phyloP scores from a whole-genome alignment of 2,888 invertebrate genomes.

The Acholoe squamosa region DNA sequence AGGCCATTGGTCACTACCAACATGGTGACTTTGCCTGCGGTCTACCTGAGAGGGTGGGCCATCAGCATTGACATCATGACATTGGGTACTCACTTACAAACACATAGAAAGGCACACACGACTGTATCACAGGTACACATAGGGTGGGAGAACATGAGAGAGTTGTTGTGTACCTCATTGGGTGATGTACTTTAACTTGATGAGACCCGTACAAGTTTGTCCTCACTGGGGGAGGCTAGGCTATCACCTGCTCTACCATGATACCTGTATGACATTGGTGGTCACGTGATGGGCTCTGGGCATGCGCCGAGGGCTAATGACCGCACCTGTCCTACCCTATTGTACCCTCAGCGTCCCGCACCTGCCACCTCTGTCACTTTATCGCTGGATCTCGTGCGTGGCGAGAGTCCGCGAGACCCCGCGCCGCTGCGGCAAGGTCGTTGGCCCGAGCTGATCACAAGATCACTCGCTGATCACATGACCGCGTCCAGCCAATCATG shows the following conservation, averaged over 20 bases:
- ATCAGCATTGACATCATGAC: not conserved
- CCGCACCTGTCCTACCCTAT: constrained; percentile 52
- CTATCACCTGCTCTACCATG: constrained; percentile 7
- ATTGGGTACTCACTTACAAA: not conserved
- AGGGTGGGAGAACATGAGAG: too few relatives aligned
- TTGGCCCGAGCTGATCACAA: constrained; percentile 33
- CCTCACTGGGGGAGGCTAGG: not conserved
- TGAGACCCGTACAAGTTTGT: constrained; percentile 37
- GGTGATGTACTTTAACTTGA: not conserved
- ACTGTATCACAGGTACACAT: not conserved
- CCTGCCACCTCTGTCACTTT: constrained; percentile 61
- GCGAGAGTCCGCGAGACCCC: constrained; percentile 41
- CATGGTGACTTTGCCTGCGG: not conserved
- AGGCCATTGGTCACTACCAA: not conserved
- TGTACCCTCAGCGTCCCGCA: constrained; percentile 47
- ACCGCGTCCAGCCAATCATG: constrained; percentile 59
- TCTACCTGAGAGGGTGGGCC: not conserved
- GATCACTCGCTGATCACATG: constrained; percentile 52
- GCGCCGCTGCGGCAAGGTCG: constrained; percentile 41
- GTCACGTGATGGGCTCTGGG: not conserved
- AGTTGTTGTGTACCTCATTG: too few relatives aligned
- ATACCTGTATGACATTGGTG: constrained; percentile 19
- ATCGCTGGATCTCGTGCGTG: constrained; percentile 53
- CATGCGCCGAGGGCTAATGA: constrained; percentile 43
- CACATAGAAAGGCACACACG: not conserved